Percentiles rank a stretch among this genome's conserved stretches.
Evolutionary conservation across 1,140 invertebrate species (phyloP).

Genomic region (Hylyphantes graminicola): DNA sequence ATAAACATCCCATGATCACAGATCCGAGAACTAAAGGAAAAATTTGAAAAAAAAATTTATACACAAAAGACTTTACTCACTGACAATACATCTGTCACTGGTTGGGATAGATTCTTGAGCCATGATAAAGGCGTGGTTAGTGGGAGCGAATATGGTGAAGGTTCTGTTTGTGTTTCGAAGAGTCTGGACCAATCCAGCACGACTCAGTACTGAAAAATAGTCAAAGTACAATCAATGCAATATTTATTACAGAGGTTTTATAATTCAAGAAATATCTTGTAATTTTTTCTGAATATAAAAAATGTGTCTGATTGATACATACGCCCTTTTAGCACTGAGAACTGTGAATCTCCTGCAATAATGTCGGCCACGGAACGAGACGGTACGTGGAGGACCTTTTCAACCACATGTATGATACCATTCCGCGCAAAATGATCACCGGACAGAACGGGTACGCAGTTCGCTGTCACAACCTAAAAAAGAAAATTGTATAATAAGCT

Average conservation of each 20-base stretch:
- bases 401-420: constrained; percentile 72
- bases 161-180: constrained; percentile 68
- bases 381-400: constrained; percentile 70
- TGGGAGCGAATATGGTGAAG: constrained; percentile 72
- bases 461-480: constrained; percentile 66
- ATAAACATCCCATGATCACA: too few species aligned
- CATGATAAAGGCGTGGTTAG: constrained; percentile 67
- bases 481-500: background rate
- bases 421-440: constrained; percentile 70
- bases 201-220: constrained; percentile 67
- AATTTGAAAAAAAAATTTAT: background rate
- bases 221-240: background rate
- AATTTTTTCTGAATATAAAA: too few species aligned
- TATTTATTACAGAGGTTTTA: too few species aligned
- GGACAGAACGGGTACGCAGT: constrained; percentile 66
- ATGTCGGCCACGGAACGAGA: constrained; percentile 70
- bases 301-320: constrained; percentile 63
- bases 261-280: too few species aligned
- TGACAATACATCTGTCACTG: constrained; percentile 62
- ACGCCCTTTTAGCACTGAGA: constrained; percentile 71
- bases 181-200: constrained; percentile 66
- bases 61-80: background rate
- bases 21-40: background rate
- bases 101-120: constrained; percentile 64
- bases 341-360: constrained; percentile 69